A percentile compares a stretch with the other conserved stretches of the same genome.
These are phyloP conservation scores for Rhyzopertha dominica DNA, from an alignment of 1,140 invertebrate genomes.

Conservation along the genomic window DNA sequence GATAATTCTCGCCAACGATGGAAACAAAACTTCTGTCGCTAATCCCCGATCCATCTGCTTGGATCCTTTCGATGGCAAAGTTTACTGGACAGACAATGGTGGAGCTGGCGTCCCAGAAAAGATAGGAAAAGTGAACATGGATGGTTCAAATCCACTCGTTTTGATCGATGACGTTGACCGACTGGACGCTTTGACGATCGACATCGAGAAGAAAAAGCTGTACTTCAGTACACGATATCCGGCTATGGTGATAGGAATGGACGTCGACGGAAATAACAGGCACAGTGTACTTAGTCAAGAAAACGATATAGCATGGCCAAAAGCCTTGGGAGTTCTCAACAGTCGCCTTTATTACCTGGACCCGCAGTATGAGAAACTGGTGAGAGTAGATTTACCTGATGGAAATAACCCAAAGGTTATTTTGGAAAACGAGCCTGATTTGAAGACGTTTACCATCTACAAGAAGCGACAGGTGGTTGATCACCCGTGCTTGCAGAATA, in stretches of 20 bases:
- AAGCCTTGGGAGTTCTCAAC: slow-evolving; percentile 78
- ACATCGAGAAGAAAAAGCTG: slow-evolving; percentile 74
- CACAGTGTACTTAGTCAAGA: slow-evolving; percentile 62
- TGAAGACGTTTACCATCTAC: slow-evolving; percentile 86
- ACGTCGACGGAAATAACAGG: slow-evolving; percentile 68
- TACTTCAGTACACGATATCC: slow-evolving; percentile 82
- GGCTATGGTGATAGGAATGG: slow-evolving; percentile 66
- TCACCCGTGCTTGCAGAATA: slow-evolving; percentile 80
- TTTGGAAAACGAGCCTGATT: slow-evolving; percentile 77
- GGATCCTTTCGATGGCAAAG: slow-evolving; percentile 82
- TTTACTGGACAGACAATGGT: slow-evolving; percentile 96
- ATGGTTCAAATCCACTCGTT: slow-evolving; percentile 74
- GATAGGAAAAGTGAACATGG: slow-evolving; percentile 90
- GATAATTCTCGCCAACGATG: slow-evolving; percentile 87
- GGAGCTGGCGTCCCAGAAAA: slow-evolving; percentile 86
- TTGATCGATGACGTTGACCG: slow-evolving; percentile 61
- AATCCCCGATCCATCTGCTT: slow-evolving; percentile 82
- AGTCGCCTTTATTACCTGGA: slow-evolving; percentile 85
- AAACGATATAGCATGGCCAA: slow-evolving; percentile 70
- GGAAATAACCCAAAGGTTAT: slow-evolving; percentile 73
- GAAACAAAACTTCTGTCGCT: slow-evolving; percentile 78
- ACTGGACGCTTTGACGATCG: slow-evolving; percentile 80
- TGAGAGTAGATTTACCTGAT: slow-evolving; percentile 77
- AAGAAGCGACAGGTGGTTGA: slow-evolving; percentile 74
- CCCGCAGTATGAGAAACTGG: slow-evolving; percentile 83